Percentiles rank a stretch among this genome's conserved stretches.
Conservation (phyloP, 2,797 vertebrate species). For the Otus scops region DNA sequence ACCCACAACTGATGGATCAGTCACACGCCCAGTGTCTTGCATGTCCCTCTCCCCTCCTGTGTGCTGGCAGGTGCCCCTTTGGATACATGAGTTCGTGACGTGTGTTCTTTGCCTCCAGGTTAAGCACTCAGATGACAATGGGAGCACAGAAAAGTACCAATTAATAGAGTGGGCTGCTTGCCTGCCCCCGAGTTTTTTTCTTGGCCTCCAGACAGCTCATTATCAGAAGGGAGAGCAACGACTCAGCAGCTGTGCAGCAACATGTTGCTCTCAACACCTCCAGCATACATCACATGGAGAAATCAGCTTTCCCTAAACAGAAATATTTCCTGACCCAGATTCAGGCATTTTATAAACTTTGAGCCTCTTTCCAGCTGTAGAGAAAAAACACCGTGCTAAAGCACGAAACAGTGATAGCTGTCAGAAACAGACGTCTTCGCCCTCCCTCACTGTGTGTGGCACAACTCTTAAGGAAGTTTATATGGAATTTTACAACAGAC, state of each 20-base stretch:
- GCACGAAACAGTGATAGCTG: not conserved
- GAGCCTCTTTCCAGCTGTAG: not conserved
- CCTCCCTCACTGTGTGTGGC: not conserved
- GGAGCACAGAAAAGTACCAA: not conserved
- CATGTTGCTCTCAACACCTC: not conserved
- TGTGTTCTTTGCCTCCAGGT: not conserved
- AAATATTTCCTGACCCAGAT: constrained; percentile 58
- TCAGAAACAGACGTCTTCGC: not conserved
- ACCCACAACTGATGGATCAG: not conserved
- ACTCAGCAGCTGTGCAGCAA: not conserved
- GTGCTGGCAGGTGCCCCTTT: not conserved
- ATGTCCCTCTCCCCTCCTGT: not conserved
- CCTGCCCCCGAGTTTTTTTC: not conserved
- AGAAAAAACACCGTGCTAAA: not conserved
- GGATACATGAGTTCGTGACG: not conserved
- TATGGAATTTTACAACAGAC: not conserved
- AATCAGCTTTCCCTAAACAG: not conserved
- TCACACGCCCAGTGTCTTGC: too few relatives aligned
- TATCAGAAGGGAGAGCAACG: not conserved
- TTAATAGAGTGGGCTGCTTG: not conserved
- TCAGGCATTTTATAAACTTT: not conserved
- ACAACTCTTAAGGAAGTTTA: not conserved
- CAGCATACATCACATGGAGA: not conserved
- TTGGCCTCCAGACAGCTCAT: not conserved
- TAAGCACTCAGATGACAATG: not conserved